Evolutionary conservation across 2,113 vertebrate genomes (phyloP), one percentile per base, ranked within the genome.

Genomic region (Corythoichthys intestinalis): DNA sequence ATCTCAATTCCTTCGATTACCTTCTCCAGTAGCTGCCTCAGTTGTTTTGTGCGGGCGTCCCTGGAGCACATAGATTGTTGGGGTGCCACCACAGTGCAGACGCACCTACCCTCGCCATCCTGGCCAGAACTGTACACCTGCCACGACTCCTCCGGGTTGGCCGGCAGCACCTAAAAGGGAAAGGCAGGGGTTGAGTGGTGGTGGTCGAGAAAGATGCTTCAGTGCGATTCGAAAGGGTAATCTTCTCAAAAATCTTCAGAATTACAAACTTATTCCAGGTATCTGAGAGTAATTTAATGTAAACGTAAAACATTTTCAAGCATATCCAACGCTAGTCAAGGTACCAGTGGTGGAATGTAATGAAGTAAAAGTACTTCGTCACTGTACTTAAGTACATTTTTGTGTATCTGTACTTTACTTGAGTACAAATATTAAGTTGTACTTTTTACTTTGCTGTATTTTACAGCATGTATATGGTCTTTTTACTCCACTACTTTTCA

Each of bases 71-170:
- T 96, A 77, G 94, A 95, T 92, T 98, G 97, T 83, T 98, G 97
- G 35, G 97, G 97, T 38, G 97, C 97, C 72, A 99, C 97, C 90
- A 99, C 96, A 2, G 96, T 98, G 90, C 97, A 99, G 90, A 99
- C 96, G 83, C 97, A 99, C 85, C 97, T 92, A 65, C 97, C 97
- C 88, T 99, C 97, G 17, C 95, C 97, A 88, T 99, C 97, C 85
- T 98, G 96, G 84, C 97, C 97, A 48, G 97, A 98, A 90, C 97
- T 99, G 92, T 98, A 98, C 66, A 99, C 97, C 92, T 98, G 97
- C 97, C 97, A 99, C 83, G 96, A 96, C 83, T 98, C 97, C 90
- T 98, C 97, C 37, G 95, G 95, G 90, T 96, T 97, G 80, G 95
- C 94, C 75, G 95, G 95, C 92, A 98, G 87, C 87, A 97, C 97